These are phyloP conservation scores for Drosophila kurseongensis DNA, from an alignment of 1,140 invertebrate genomes.

Conservation along the genomic window DNA sequence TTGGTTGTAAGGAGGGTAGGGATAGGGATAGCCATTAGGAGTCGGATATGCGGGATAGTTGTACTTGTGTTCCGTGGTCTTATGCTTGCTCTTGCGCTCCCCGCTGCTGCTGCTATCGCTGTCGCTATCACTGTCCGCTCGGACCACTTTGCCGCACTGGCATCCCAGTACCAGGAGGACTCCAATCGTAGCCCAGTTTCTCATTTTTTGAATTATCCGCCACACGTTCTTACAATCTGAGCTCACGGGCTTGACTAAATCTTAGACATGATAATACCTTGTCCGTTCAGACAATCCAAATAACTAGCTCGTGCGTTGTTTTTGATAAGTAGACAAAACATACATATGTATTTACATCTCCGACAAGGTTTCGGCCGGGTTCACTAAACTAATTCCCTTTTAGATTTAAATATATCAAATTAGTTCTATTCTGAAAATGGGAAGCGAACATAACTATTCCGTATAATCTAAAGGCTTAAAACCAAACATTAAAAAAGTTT, in stretches of 20 bases:
- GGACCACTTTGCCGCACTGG: slow-evolving; percentile 9
- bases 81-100: slow-evolving; percentile 13
- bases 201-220: slow-evolving; percentile 30
- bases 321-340: slow-evolving; percentile 33
- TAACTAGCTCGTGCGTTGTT: slow-evolving; percentile 13
- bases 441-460: too few species aligned
- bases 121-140: slow-evolving; percentile 42
- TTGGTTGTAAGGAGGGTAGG: slow-evolving; percentile 29
- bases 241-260: slow-evolving; percentile 40
- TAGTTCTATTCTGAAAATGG: too few species aligned
- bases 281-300: slow-evolving; percentile 27
- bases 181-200: slow-evolving; percentile 6
- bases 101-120: slow-evolving; percentile 43
- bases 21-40: slow-evolving; percentile 10
- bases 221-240: slow-evolving; percentile 7
- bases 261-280: slow-evolving; percentile 9
- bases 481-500: too few species aligned
- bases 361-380: neutral
- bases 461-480: too few species aligned
- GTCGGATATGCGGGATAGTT: slow-evolving; percentile 51
- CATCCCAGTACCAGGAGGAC: slow-evolving; percentile 42
- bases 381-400: slow-evolving; percentile 14
- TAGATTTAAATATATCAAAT: neutral
- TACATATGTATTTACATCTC: slow-evolving; percentile 1
- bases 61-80: slow-evolving; percentile 38